Evolutionary conservation across 2,888 invertebrate species (phyloP), one percentile per base, ranked within the genome.

Genomic region (Epsilonema sp.): DNA sequence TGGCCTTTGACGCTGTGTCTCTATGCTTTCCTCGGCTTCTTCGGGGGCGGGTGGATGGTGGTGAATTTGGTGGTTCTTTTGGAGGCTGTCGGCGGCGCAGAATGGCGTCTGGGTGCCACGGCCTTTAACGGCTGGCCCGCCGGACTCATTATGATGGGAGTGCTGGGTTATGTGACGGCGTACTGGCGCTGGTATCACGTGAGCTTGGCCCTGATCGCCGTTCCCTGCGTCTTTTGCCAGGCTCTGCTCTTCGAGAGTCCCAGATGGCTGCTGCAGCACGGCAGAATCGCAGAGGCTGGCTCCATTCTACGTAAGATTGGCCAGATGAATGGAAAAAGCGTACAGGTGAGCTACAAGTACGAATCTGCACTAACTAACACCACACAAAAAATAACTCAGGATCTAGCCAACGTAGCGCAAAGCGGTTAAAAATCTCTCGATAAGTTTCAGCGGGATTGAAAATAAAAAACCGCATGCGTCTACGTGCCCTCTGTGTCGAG

Each of bases 121-220:
- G 26, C 45, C 13, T n/a, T 49, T 23, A 50, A 50, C 37, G 50
- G 50, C 24, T 50, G 47, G 47, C 50, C 50, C 2, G 19, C 45
- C 3, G 50, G 48, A 1, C 22, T 50, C 21, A 45, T 50, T 36
- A 1, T 11, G 13, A 48, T 49, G 50, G 50, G 48, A 31, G 2
- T 38, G n/a, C n/a, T 48, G 2, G 50, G 48, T 3, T 45, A 45
- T 25, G n/a, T 41, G 13, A 42, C 48, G 21, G n/a, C 5, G n/a
- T 20, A 45, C 37, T 50, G 47, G 47, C 36, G 22, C 22, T 42
- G 40, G 26, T 47, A 44, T 38, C 44, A 47, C 23, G n/a, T 43
- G 38, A 20, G 25, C 20, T 16, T 47, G 44, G 40, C 19, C 3
- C 25, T n/a, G 19, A 3, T 44, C 4, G 39, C 31, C 11, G n/a